Evolutionary conservation across 2,113 vertebrate species (phyloP), one percentile per base, ranked within the genome.

Genomic region (Daubentonia madagascariensis): DNA sequence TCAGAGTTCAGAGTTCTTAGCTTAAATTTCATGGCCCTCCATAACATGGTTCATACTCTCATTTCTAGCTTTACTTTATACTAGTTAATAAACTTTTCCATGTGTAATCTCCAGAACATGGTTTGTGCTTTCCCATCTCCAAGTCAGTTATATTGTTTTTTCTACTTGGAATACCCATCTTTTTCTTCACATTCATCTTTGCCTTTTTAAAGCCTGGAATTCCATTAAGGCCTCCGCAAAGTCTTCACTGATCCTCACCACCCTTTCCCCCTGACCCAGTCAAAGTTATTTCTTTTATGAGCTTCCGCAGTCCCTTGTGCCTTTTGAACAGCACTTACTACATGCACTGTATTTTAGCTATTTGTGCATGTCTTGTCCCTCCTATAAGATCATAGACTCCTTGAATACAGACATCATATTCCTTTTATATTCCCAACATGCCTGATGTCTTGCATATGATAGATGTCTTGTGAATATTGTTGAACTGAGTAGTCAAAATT

Each of bases 1-100:
- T 88, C 90, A 37, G 76, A 97, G 43, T 70, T 92, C 28, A 87
- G 43, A 81, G 40, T 37, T 89, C 57, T 96, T 72, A 92, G 9
- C 18, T 86, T 87, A 70, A 83, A 73, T 86, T 90, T 89, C 23
- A 48, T 86, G 68, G 40, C n/a, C 57, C 4, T 92, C 6, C 6
- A 5, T 65, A 48, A 50, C 12, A 70, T 50, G 40, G n/a, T 85
- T 93, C n/a, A 32, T 85, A 32, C 11, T 63, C 12, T 80, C 17
- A 87, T 63, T 73, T 93, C 57, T 81, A 72, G 23, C 37, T 93
- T 91, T 65, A 61, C n/a, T 76, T 85, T 96, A 59, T 89, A 17
- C 30, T 92, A 18, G 30, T 40, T 85, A 70, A 68, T 73, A 50
- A 84, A 92, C 37, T 68, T 52, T 6, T 65, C 57, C 63, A 3